phyloP scores from a whole-genome alignment of 2,797 vertebrate species.

The Crax fasciolata region DNA sequence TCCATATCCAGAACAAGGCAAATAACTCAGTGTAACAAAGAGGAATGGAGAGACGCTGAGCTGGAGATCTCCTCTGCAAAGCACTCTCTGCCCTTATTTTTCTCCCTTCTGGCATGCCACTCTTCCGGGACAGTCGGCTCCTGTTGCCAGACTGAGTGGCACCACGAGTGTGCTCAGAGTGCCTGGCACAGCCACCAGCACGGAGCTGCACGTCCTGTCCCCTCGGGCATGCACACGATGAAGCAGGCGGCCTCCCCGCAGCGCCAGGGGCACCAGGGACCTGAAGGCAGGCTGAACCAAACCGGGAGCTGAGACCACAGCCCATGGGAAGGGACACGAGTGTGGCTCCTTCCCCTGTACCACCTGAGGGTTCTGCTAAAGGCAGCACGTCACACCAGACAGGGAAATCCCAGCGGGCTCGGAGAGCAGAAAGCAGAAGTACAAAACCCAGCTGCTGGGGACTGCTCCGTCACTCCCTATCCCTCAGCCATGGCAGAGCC shows the following conservation, averaged over 20 bases:
- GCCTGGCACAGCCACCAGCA: rapidly evolving
- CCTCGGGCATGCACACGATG: rapidly evolving
- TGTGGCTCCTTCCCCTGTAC: rapidly evolving
- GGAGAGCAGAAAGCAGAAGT: neutral
- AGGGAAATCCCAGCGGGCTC: neutral
- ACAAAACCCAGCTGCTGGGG: neutral
- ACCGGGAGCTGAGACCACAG: rapidly evolving
- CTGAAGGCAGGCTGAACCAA: rapidly evolving
- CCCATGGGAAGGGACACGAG: neutral
- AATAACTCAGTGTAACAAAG: neutral
- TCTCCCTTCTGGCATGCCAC: neutral
- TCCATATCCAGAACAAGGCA: neutral
- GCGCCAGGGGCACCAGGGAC: rapidly evolving
- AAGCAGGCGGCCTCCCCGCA: neutral
- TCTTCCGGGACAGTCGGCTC: neutral
- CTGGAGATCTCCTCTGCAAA: neutral
- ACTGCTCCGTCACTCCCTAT: constrained; percentile 1
- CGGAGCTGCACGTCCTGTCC: neutral
- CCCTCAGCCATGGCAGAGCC: neutral
- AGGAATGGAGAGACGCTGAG: neutral
- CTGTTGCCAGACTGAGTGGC: rapidly evolving
- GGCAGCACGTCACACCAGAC: neutral
- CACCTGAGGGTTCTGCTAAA: neutral
- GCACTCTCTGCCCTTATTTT: neutral
- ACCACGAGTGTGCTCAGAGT: rapidly evolving